phyloP scores from a whole-genome alignment of 2,888 invertebrate genomes.

The Acanthosepion esculentum region DNA sequence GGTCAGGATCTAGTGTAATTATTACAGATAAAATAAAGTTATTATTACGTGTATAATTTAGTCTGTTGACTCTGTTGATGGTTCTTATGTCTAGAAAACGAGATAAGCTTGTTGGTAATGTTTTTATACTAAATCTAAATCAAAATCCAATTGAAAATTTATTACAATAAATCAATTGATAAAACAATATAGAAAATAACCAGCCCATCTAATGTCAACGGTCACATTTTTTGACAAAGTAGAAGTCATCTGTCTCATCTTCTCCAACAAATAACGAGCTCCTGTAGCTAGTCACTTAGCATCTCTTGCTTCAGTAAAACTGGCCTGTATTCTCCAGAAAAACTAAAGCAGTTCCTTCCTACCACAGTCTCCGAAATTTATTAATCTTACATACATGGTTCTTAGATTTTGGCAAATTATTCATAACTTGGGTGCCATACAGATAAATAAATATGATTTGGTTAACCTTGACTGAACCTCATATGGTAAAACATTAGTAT shows the following conservation, averaged over 20 bases:
- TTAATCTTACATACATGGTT: neutral
- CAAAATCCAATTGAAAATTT: neutral
- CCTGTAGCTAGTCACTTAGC: neutral
- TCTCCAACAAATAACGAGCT: neutral
- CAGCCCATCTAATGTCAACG: neutral
- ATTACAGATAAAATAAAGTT: no score
- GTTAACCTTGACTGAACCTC: neutral
- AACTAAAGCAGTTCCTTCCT: neutral
- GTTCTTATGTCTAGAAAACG: no score
- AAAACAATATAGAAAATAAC: neutral
- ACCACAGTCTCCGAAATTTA: neutral
- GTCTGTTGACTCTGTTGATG: no score
- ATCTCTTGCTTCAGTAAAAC: neutral
- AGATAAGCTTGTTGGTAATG: no score
- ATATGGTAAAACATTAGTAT: neutral
- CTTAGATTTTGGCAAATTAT: neutral
- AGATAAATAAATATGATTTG: neutral
- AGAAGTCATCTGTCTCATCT: neutral
- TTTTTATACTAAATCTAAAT: neutral
- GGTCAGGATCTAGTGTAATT: no score
- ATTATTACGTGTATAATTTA: no score
- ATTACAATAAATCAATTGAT: neutral
- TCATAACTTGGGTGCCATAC: neutral
- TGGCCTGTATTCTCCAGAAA: neutral
- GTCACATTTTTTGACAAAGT: neutral